These are phyloP conservation scores for Dendroctonus ponderosae DNA, from an alignment of 1,140 invertebrate genomes.

Conservation along the genomic window DNA sequence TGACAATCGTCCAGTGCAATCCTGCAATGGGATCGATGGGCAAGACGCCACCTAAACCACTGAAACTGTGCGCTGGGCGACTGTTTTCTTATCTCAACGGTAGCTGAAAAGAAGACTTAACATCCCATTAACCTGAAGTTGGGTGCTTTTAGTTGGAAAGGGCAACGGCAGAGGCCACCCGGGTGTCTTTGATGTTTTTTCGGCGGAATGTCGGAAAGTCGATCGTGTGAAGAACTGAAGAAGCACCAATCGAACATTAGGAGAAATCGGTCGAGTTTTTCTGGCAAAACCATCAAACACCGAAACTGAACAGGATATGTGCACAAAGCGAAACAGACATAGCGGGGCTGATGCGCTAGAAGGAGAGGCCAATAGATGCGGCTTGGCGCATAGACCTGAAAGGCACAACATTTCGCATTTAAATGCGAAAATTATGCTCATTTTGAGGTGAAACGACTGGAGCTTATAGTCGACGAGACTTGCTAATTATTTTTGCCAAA, in stretches of 20 bases:
- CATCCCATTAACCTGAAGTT: constrained; percentile 41
- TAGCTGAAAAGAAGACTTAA: constrained; percentile 40
- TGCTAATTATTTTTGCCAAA: constrained; percentile 38
- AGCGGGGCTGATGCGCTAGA: background rate
- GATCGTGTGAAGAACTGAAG: constrained; percentile 4
- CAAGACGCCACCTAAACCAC: background rate
- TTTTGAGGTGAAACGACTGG: constrained; percentile 35
- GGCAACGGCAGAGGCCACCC: constrained; percentile 41
- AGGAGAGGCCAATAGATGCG: constrained; percentile 17
- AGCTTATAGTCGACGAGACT: constrained; percentile 32
- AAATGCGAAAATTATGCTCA: constrained; percentile 42
- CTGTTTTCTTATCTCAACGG: constrained; percentile 40
- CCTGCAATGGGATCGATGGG: background rate
- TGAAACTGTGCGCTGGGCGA: constrained; percentile 18
- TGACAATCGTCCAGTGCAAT: constrained; percentile 14
- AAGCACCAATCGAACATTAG: no score
- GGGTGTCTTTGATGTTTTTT: constrained; percentile 32
- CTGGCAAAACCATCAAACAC: background rate
- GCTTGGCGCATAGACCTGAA: constrained; percentile 31
- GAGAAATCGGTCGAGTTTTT: no score
- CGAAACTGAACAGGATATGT: constrained; percentile 8
- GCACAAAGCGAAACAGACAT: background rate
- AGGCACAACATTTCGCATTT: constrained; percentile 37
- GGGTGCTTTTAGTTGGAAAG: constrained; percentile 37
- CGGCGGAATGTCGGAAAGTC: constrained; percentile 23